Evolutionary conservation across 37 sponge, comb jelly and placozoan genomes (phyloP).

Genomic region (Beroe forskalii): DNA sequence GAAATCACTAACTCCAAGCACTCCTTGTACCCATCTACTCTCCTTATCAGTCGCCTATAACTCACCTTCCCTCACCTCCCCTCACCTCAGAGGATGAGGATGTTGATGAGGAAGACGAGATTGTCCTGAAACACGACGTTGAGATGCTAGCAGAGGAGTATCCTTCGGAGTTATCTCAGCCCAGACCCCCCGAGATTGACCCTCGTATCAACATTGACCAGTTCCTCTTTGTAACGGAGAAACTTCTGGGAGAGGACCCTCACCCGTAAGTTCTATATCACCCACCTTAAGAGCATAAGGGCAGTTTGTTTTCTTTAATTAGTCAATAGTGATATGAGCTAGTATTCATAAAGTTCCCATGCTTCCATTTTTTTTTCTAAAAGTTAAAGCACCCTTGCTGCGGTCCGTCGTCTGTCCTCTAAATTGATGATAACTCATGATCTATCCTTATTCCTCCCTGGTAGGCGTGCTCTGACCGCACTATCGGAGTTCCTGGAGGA

Average conservation of each 20-base stretch:
- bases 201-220: conserved; percentile 1
- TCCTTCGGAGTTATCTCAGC: not conserved
- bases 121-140: conserved; percentile 19
- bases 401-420: too few species aligned
- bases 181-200: conserved; percentile 28
- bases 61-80: not conserved
- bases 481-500: conserved; percentile 55
- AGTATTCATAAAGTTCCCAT: too few species aligned
- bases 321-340: too few species aligned
- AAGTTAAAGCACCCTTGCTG: too few species aligned
- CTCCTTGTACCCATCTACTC: not conserved
- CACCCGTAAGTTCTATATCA: conserved; percentile 42
- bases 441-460: too few species aligned
- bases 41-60: not conserved
- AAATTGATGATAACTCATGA: too few species aligned
- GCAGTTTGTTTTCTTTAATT: too few species aligned
- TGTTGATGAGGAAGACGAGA: not conserved
- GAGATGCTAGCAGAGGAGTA: conserved; percentile 1
- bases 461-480: conserved; percentile 46
- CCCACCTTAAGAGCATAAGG: too few species aligned
- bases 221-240: conserved; percentile 55
- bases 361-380: too few species aligned
- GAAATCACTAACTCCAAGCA: too few species aligned
- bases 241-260: conserved; percentile 54
- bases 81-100: not conserved